These are phyloP conservation scores for Campopleginae sp. DNA, from an alignment of 2,888 invertebrate genomes.

Conservation along the genomic window DNA sequence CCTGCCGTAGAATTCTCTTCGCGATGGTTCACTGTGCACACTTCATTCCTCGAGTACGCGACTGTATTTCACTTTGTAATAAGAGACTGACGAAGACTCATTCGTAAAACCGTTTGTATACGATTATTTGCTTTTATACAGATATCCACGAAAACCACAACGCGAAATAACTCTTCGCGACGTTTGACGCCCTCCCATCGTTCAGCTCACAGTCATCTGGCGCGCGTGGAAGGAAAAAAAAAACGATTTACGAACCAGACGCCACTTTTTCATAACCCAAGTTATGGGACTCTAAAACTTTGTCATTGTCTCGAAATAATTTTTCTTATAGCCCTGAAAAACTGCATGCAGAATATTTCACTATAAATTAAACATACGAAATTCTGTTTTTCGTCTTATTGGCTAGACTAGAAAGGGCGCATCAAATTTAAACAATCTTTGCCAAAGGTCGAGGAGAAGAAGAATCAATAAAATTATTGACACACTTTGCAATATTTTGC, in stretches of 20 bases:
- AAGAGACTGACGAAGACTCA: constrained; percentile 63
- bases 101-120: constrained; percentile 70
- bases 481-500: not conserved
- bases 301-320: constrained; percentile 56
- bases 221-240: constrained; percentile 27
- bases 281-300: constrained; percentile 64
- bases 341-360: not conserved
- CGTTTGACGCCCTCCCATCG: constrained; percentile 43
- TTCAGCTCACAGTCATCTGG: constrained; percentile 50
- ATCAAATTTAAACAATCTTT: not conserved
- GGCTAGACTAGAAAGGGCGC: not conserved
- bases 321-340: constrained; percentile 10
- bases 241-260: constrained; percentile 31
- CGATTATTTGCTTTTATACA: constrained; percentile 66
- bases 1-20: constrained; percentile 43
- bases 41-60: constrained; percentile 60
- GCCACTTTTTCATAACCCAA: constrained; percentile 54
- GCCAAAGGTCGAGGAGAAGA: too few species aligned
- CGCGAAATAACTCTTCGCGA: constrained; percentile 29
- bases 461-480: not conserved
- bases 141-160: constrained; percentile 40
- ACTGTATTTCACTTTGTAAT: constrained; percentile 71
- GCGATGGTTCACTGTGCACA: constrained; percentile 63
- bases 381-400: not conserved
- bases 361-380: not conserved